These are phyloP conservation scores for Eupristina koningsbergeri DNA, from an alignment of 1,140 invertebrate species.

Conservation along the genomic window DNA sequence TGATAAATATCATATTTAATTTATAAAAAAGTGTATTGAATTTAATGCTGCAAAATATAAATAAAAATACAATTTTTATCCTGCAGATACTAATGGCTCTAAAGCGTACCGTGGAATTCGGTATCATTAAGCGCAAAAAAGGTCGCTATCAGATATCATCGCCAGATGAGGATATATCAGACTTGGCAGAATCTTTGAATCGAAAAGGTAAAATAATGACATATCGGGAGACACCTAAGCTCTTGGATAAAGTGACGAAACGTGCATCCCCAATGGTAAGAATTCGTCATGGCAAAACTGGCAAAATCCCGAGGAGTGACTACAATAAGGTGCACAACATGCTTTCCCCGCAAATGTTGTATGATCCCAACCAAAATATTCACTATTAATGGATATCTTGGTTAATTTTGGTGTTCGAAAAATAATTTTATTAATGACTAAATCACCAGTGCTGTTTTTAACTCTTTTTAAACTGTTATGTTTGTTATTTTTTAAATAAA, in stretches of 20 bases:
- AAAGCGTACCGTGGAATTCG: slow-evolving; percentile 56
- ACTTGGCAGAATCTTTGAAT: neutral
- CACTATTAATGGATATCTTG: neutral
- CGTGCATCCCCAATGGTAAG: neutral
- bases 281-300: neutral
- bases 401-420: too few relatives aligned
- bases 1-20: too few relatives aligned
- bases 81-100: slow-evolving; percentile 53
- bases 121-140: slow-evolving; percentile 52
- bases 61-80: neutral
- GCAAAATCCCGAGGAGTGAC: neutral
- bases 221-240: neutral
- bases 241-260: neutral
- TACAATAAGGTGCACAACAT: neutral
- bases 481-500: neutral
- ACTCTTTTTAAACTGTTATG: neutral
- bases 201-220: neutral
- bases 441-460: too few relatives aligned
- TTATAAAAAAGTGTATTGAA: too few relatives aligned
- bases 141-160: slow-evolving; percentile 53
- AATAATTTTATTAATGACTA: too few relatives aligned
- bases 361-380: neutral
- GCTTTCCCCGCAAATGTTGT: neutral
- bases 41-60: too few relatives aligned
- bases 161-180: neutral